Base-by-base conservation (phyloP, 2,888 invertebrate species). In the Pogonocherus hispidulus region DNA sequence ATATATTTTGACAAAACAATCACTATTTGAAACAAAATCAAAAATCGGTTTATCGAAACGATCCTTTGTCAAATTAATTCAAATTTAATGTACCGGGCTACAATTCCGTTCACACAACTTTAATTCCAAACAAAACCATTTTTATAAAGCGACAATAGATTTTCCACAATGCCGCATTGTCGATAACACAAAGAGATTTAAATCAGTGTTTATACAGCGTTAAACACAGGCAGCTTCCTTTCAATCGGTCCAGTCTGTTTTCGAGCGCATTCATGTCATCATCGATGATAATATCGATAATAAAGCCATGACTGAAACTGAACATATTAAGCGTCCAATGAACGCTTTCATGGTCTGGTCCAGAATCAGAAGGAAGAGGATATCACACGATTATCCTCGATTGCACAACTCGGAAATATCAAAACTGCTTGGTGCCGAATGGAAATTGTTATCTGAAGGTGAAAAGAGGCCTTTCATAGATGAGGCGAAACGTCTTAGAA, bases 261-360 rank as follows among this genome's bases (percentile, higher is more conserved):
- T 71, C 69, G 69, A 71, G 70, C 66, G 54, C 60, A 49, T 32
- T 59, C 47, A 57, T 27, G 44, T 57, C 57, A 59, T 27, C 59
- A 35, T 59, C 60, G 37, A 51, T 32, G n/a, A n/a, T n/a, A n/a
- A n/a, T 27, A 27, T 27, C 27, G 51, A 35, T 35, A 37, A 51
- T 60, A 55, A 46, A 18, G 35, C 35, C 41, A 76, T 77, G 76
- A 71, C 77, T 64, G 70, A 72, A 63, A 63, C 69, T 67, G 74
- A 73, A 51, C 71, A 70, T 63, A 68, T 75, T 55, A 98, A 98
- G 85, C 88, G 96, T 76, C 96, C 96, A 0, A 96, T 96, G 96
- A 96, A 96, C 84, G 96, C 96, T 2, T 96, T 96, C 85, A 96
- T 96, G 96, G 93, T 93, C 46, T 93, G 93, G 93, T 92, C 92